Base-by-base conservation (phyloP, 2,113 vertebrate species). In the Bostrychus sinensis region DNA sequence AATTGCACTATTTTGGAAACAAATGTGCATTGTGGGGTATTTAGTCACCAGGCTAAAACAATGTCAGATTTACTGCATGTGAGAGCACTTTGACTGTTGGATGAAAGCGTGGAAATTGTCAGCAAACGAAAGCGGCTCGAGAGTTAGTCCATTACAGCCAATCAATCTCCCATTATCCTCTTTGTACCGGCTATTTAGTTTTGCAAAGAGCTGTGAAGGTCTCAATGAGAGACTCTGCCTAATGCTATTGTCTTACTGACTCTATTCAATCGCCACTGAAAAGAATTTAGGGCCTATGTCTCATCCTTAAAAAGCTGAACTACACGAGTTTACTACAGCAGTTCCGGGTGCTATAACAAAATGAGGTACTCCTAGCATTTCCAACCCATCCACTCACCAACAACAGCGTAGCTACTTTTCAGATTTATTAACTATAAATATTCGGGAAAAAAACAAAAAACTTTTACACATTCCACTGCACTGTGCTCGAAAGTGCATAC, bases 141-240 rank as follows among this genome's bases (percentile, higher is more conserved):
- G 90, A 94, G 93, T 91, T 90, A 92, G 87, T 92, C 91, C 89
- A 92, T 95, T 93, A 93, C 92, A 82, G 86, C 90, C 89, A 93
- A 93, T 96, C 92, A 92, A 93, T 93, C 91, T 91, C 90, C 88
- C 87, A 92, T 94, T 94, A 93, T 88, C 77, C 86, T 56, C 66
- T 88, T 89, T 89, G 69, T 79, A 45, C 72, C 85, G 75, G 43
- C 82, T 89, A 87, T 89, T 90, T 84, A 90, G 85, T 72, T 66
- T 59, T 17, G 85, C 70, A 77, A 80, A 82, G 81, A 80, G 60
- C 86, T 86, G 66, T 74, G 41, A 53, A 62, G 86, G 84, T 66
- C 84, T 56, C 45, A 53, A 74, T 81, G 66, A 77, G 80, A 48
- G 20, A 56, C 70, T 56, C 74, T 80, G 91, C 72, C 81, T 85